Conservation (phyloP, 1,140 invertebrate genomes). For the Zaprionus ornatus region DNA sequence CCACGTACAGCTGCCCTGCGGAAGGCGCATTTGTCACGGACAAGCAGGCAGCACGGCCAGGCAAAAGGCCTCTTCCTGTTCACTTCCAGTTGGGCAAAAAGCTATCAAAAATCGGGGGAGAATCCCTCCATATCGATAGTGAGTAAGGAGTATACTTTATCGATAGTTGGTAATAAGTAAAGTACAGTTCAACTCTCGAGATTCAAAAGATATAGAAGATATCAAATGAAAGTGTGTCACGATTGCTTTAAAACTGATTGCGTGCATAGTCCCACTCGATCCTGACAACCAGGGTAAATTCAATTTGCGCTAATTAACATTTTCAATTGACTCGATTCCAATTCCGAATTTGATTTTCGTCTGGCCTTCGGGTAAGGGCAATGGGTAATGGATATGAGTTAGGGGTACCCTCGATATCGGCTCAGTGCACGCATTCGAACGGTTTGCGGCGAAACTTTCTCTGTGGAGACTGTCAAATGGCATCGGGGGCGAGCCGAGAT, state of each 20-base stretch:
- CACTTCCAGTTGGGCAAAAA: not conserved
- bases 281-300: conserved; percentile 3
- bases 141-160: too few relatives aligned
- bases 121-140: too few relatives aligned
- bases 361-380: too few relatives aligned
- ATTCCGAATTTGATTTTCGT: conserved; percentile 14
- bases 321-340: conserved; percentile 22
- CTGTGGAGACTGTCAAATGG: not conserved
- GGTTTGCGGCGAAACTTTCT: not conserved
- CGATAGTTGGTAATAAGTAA: too few relatives aligned
- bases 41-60: not conserved
- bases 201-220: too few relatives aligned
- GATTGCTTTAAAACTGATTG: not conserved
- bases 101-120: not conserved
- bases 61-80: not conserved
- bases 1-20: conserved; percentile 8
- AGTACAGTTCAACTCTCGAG: too few relatives aligned
- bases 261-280: not conserved
- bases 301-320: conserved; percentile 24
- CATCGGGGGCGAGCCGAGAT: not conserved
- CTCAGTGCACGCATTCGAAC: not conserved
- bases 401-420: not conserved
- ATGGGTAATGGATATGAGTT: too few relatives aligned
- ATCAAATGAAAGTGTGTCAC: too few relatives aligned
- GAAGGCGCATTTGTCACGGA: not conserved